Evolutionary conservation across 2,888 invertebrate species (phyloP).

Genomic region (Azorinus chamasolen): DNA sequence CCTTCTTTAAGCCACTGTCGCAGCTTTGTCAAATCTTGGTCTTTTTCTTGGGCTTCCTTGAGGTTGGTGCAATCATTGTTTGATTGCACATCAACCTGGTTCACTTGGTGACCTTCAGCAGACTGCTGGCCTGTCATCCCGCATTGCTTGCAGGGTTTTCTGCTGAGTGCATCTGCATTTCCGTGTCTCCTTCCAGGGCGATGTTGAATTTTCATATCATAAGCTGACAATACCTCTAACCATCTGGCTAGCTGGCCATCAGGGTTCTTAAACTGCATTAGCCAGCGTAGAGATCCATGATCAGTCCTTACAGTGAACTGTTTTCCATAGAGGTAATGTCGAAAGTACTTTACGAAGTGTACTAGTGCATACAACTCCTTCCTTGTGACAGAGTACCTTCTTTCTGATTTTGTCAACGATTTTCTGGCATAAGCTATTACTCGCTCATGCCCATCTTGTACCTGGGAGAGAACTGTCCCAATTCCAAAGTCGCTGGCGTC

Average conservation of each 20-base stretch:
- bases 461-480: conserved; percentile 33
- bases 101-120: no score
- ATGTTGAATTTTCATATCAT: conserved; percentile 43
- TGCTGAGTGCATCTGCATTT: conserved; percentile 55
- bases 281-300: conserved; percentile 60
- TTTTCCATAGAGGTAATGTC: conserved; percentile 61
- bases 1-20: conserved; percentile 10
- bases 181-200: conserved; percentile 43
- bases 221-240: conserved; percentile 34
- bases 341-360: conserved; percentile 47
- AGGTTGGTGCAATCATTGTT: not conserved
- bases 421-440: conserved; percentile 31
- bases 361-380: conserved; percentile 61
- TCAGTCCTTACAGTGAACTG: conserved; percentile 52
- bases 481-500: conserved; percentile 34
- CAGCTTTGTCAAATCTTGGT: conserved; percentile 13
- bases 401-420: conserved; percentile 13
- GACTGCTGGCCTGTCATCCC: no score
- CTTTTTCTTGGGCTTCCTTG: conserved; percentile 2
- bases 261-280: conserved; percentile 31
- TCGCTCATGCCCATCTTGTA: conserved; percentile 4
- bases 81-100: no score
- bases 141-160: conserved; percentile 12
- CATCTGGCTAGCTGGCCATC: conserved; percentile 34
- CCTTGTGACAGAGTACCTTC: conserved; percentile 49